These are phyloP conservation scores for Eutrigla gurnardus DNA, from an alignment of 2,797 vertebrate species.

Conservation along the genomic window DNA sequence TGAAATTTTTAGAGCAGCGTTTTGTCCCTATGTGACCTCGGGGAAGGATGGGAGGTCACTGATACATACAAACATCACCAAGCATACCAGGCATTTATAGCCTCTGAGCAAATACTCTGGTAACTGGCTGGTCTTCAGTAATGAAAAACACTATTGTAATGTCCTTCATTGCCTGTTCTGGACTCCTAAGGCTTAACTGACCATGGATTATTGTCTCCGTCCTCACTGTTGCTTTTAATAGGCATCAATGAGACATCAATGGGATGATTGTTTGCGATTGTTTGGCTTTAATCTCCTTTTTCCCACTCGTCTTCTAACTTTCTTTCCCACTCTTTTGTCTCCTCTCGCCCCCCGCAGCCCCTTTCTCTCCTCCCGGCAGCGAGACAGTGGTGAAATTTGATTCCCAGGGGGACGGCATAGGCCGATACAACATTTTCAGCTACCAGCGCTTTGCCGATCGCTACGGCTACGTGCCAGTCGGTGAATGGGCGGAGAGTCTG, in stretches of 20 bases:
- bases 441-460: conserved; percentile 89
- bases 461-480: conserved; percentile 92
- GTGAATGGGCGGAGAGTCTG: conserved; percentile 95
- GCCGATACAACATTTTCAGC: conserved; percentile 98
- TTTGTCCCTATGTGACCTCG: conserved; percentile 59
- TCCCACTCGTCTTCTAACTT: conserved; percentile 44
- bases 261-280: conserved; percentile 51
- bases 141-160: conserved; percentile 64
- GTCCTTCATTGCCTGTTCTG: conserved; percentile 45
- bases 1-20: conserved; percentile 55
- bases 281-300: conserved; percentile 57
- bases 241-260: conserved; percentile 64
- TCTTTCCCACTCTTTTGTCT: conserved; percentile 36
- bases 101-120: conserved; percentile 64
- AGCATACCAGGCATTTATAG: conserved; percentile 66
- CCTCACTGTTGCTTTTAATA: conserved; percentile 55
- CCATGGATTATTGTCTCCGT: conserved; percentile 57
- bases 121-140: conserved; percentile 49
- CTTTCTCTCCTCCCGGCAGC: conserved; percentile 88
- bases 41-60: conserved; percentile 53
- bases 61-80: conserved; percentile 48
- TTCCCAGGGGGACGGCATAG: conserved; percentile 93
- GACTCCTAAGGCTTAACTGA: conserved; percentile 56
- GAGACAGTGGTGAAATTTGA: conserved; percentile 97
- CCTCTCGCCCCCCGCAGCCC: conserved; percentile 82